phyloP scores from a whole-genome alignment of 2,113 vertebrate genomes.

The Neolamprologus modestus region DNA sequence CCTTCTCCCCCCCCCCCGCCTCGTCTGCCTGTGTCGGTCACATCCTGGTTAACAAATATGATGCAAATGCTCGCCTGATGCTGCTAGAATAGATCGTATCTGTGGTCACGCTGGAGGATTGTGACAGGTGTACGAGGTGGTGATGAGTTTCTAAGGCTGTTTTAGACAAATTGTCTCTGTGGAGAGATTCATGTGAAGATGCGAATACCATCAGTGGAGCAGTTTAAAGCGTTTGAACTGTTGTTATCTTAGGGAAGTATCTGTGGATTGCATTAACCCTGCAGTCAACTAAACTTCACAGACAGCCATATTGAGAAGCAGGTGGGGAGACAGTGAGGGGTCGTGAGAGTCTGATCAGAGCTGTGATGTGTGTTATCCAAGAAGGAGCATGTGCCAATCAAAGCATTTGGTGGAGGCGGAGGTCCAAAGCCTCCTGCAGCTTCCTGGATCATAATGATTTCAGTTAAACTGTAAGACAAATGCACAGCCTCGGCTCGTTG shows the following conservation, averaged over 20 bases:
- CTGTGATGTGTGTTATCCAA: not conserved
- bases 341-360: not conserved
- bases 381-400: not conserved
- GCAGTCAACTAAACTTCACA: not conserved
- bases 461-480: not conserved
- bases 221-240: not conserved
- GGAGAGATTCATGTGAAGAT: not conserved
- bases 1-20: not conserved
- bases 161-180: not conserved
- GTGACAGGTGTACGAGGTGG: not conserved
- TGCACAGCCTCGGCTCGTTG: not conserved
- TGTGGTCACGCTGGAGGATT: not conserved
- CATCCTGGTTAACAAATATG: constrained; percentile 4
- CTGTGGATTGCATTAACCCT: not conserved
- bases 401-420: not conserved
- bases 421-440: not conserved
- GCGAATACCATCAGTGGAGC: too few relatives aligned
- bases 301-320: constrained; percentile 40
- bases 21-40: not conserved
- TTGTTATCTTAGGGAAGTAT: not conserved
- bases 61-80: constrained; percentile 23
- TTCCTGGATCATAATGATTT: not conserved
- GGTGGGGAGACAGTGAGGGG: constrained; percentile 48
- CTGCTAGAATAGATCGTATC: not conserved
- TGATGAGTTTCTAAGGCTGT: not conserved